phyloP scores from a whole-genome alignment of 2,797 vertebrate species.

The Thripadectes ignobilis region DNA sequence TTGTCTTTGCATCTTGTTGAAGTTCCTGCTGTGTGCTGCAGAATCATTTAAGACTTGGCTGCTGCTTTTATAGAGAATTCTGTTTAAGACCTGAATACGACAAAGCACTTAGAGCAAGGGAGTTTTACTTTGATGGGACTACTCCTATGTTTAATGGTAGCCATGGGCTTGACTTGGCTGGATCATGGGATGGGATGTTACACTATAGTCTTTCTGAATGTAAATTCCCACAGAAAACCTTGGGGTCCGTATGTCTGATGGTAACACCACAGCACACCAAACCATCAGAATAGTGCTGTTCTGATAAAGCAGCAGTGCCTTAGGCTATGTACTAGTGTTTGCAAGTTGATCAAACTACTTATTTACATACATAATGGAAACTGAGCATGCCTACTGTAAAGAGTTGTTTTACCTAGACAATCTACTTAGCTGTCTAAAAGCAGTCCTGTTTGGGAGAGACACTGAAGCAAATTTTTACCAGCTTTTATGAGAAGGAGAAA shows the following conservation, averaged over 20 bases:
- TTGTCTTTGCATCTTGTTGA: constrained; percentile 39
- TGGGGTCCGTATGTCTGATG: not conserved
- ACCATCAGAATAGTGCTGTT: not conserved
- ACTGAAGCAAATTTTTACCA: not conserved
- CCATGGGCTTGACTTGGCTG: constrained; percentile 1
- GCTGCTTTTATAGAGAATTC: constrained; percentile 36
- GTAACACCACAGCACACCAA: not conserved
- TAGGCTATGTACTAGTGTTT: not conserved
- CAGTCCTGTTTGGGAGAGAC: not conserved
- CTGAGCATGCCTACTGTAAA: not conserved
- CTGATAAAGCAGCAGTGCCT: not conserved
- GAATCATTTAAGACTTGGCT: constrained; percentile 51
- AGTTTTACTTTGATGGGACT: constrained; percentile 12
- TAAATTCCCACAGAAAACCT: not conserved
- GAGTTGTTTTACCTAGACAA: not conserved
- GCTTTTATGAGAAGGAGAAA: not conserved
- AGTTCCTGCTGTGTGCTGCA: constrained; percentile 12
- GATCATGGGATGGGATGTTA: not conserved
- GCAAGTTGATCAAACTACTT: not conserved
- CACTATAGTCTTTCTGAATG: not conserved
- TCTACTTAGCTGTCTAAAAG: not conserved
- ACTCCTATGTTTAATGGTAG: constrained; percentile 14
- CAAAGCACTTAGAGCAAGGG: not conserved
- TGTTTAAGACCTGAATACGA: not conserved
- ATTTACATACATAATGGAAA: not conserved